A percentile compares a stretch with the other conserved stretches of the same genome.
phyloP scores from a whole-genome alignment of 2,888 invertebrate species.

The Lasioglossum pauxillum region DNA sequence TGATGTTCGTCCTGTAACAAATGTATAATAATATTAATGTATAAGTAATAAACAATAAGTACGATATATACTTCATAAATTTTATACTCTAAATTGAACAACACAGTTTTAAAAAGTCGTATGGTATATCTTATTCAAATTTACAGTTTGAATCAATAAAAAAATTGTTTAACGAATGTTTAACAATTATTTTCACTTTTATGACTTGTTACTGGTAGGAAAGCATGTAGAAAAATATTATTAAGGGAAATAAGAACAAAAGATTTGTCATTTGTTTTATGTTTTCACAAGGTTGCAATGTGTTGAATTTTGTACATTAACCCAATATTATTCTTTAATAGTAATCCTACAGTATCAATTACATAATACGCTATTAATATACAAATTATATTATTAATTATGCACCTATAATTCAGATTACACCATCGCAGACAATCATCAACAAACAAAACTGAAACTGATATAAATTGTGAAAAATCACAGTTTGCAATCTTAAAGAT shows the following conservation, averaged over 20 bases:
- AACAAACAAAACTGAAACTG: neutral
- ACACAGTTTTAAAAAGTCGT: neutral
- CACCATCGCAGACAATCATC: neutral
- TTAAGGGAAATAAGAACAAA: too few species aligned
- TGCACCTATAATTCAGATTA: neutral
- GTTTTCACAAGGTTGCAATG: too few species aligned
- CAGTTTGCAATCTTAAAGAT: neutral
- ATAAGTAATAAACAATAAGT: neutral
- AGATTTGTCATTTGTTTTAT: too few species aligned
- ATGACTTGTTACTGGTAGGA: too few species aligned
- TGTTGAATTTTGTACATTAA: too few species aligned
- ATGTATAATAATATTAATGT: neutral
- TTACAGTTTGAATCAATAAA: neutral
- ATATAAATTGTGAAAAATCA: neutral
- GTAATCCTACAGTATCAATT: too few species aligned
- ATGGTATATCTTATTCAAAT: neutral
- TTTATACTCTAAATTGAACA: neutral
- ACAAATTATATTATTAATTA: neutral
- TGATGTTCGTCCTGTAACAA: slow-evolving; percentile 19
- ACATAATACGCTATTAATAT: neutral
- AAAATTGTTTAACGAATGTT: neutral
- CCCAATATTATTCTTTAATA: neutral
- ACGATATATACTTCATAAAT: neutral
- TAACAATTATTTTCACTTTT: neutral
- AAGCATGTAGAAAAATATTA: too few species aligned